Evolutionary conservation across 2,113 vertebrate species (phyloP), one percentile per base, ranked within the genome.

Genomic region (Sinosuthora webbiana): DNA sequence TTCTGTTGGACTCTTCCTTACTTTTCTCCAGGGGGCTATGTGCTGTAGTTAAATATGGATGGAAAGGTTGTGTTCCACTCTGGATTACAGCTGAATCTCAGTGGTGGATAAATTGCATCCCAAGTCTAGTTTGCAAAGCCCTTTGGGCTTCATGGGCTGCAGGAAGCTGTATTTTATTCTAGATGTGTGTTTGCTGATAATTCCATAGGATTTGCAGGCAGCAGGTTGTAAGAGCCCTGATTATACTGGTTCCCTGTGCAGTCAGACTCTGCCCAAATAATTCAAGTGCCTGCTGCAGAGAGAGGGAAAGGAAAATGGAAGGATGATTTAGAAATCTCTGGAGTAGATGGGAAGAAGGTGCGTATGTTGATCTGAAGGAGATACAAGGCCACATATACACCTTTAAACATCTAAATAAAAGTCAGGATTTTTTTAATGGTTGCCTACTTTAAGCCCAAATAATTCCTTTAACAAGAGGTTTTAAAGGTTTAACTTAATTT

Each of bases 401-500:
- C 53, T 83, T 79, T 45, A 79, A 87, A 31, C 11, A 44, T 62
- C 28, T 55, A 56, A 83, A 85, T 69, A 69, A 69, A 76, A 88
- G 9, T 41, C n/a, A 35, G 22, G 28, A 22, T 68, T 83, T 90
- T 80, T 91, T 35, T 5, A 95, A 85, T 18, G 13, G 12, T 59
- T 95, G 47, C 50, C 59, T 90, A 10, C 60, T 87, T 89, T 70
- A 90, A 78, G 37, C 41, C 7, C 41, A 68, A 39, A 35, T 53
- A 55, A 35, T 94, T 81, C 60, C n/a, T 60, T 70, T 93, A 94
- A 87, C 5, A 30, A 44, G 44, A 80, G n/a, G 75, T 94, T 94
- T 80, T 95, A 89, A 86, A 83, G 47, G 52, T 82, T 94, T 95
- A 59, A 71, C 79, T 60, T 96, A 90, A 95, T 93, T 93, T 96